phyloP scores from a whole-genome alignment of 2,888 invertebrate genomes.

The Patella depressa region DNA sequence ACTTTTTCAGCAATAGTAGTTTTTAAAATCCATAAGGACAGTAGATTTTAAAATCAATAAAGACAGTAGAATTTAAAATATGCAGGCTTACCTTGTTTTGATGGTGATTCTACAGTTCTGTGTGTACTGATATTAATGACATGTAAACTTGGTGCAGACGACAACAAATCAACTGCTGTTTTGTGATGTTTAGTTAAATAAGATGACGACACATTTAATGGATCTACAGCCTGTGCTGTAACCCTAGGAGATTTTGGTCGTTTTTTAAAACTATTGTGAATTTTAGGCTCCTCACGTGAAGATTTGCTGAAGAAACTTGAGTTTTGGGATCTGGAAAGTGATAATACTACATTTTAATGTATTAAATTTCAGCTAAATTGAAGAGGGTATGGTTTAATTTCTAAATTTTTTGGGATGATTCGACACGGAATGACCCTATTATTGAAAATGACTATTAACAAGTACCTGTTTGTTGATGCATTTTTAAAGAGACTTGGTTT shows the following conservation, averaged over 20 bases:
- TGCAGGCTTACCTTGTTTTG: not conserved
- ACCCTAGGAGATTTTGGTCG: not conserved
- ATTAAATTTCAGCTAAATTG: constrained; percentile 17
- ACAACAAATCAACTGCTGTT: not conserved
- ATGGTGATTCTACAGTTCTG: not conserved
- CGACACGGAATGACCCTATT: too few species aligned
- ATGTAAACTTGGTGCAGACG: not conserved
- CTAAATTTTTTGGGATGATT: too few species aligned
- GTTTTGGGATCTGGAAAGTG: not conserved
- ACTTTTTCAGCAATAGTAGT: too few species aligned
- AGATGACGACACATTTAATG: not conserved
- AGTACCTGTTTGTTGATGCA: not conserved
- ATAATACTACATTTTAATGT: constrained; percentile 15
- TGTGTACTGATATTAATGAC: not conserved
- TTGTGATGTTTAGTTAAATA: not conserved
- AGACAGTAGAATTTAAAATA: too few species aligned
- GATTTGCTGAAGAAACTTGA: not conserved
- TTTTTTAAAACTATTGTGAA: not conserved
- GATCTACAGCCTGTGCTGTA: not conserved
- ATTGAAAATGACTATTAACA: not conserved
- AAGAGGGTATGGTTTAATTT: too few species aligned
- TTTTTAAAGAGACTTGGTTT: too few species aligned
- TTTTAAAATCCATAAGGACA: too few species aligned
- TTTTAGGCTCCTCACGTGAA: not conserved
- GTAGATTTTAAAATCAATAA: too few species aligned